Evolutionary conservation across 2,113 vertebrate genomes (phyloP).

Genomic region (Pelecanus crispus): DNA sequence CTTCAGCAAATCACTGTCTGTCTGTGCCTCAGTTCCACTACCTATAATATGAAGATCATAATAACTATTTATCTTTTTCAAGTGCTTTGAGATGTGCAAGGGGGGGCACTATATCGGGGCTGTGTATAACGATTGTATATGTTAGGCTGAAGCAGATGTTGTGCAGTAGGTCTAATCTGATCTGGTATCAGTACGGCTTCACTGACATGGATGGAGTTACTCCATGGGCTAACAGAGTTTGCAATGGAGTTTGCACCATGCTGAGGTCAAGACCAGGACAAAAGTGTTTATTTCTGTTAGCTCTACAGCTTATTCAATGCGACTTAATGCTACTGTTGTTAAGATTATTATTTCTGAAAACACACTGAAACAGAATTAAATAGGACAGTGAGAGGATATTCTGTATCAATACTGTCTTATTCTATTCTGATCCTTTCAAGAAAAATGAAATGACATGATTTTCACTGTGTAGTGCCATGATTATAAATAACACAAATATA

Average conservation of each 20-base stretch:
- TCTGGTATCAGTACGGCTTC: background rate
- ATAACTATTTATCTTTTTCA: background rate
- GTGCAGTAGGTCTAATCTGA: background rate
- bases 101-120: background rate
- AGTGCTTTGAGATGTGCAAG: background rate
- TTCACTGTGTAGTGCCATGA: slow-evolving; percentile 62
- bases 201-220: background rate
- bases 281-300: background rate
- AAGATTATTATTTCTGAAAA: background rate
- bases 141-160: background rate
- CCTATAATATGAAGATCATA: background rate
- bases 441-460: background rate
- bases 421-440: background rate
- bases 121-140: background rate
- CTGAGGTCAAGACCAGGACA: background rate
- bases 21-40: background rate
- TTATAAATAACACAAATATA: slow-evolving; percentile 53
- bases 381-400: background rate
- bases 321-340: background rate
- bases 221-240: background rate
- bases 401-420: background rate
- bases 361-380: background rate
- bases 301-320: background rate
- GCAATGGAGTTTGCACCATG: background rate
- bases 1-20: background rate